Percentiles rank a stretch among this genome's conserved stretches.
phyloP scores from a whole-genome alignment of 2,113 vertebrate species.

The Gila orcuttii region DNA sequence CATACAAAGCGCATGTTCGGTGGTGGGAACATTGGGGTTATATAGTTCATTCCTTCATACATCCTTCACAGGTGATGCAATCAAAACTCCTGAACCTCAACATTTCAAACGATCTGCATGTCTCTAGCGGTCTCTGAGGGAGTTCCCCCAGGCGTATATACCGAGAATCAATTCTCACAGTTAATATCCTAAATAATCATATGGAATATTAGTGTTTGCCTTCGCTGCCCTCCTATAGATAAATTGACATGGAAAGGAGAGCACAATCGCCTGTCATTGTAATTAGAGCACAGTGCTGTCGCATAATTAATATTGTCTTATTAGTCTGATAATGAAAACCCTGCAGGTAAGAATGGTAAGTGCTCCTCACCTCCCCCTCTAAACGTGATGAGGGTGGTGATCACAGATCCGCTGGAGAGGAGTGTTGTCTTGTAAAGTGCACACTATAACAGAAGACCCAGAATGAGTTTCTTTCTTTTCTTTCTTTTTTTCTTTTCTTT shows the following conservation, averaged over 20 bases:
- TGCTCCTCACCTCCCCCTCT: constrained; percentile 48
- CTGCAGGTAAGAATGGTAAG: constrained; percentile 73
- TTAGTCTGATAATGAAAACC: constrained; percentile 79
- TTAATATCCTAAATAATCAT: constrained; percentile 47
- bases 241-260: constrained; percentile 42
- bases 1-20: constrained; percentile 2
- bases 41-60: neutral
- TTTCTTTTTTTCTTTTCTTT: neutral
- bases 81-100: constrained; percentile 11
- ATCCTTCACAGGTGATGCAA: constrained; percentile 15
- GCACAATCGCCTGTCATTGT: constrained; percentile 73
- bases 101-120: constrained; percentile 7
- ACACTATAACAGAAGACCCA: neutral
- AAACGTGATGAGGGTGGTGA: constrained; percentile 55
- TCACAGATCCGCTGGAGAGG: constrained; percentile 22
- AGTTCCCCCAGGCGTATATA: constrained; percentile 36
- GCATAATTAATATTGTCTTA: constrained; percentile 79
- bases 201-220: constrained; percentile 50
- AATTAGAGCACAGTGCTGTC: constrained; percentile 73
- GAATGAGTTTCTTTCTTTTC: neutral
- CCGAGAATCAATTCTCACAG: constrained; percentile 45
- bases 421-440: neutral
- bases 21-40: neutral
- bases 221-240: constrained; percentile 45
- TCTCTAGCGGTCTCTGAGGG: neutral